Base-by-base conservation (phyloP, 2,888 invertebrate species). In the Protodeltote pygarga region DNA sequence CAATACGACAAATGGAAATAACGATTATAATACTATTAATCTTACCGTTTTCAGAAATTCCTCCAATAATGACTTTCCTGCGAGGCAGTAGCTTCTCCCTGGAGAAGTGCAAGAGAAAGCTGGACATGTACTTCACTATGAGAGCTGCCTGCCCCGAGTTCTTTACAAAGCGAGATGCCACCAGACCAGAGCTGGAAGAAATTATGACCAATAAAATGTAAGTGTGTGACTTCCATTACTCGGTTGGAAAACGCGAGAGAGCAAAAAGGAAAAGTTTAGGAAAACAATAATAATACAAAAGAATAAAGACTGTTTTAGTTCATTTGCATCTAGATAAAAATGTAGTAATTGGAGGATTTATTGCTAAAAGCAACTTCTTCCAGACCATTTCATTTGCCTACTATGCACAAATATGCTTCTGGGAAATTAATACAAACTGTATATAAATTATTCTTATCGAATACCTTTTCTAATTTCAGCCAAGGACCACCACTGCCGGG, bases 61-160 rank as follows among this genome's bases (percentile, higher is more conserved):
- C 91, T 34, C 93, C 95, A 35, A 82, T 97, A 11, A 93, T 95
- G 91, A 96, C 95, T 0, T 96, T 96, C 81, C 92, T 97, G 23
- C 93, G 96, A 19, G 96, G 96, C 24, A 95, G 95, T 81, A 96
- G 96, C 81, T 96, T 96, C 81, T 96, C 96, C 16, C 76, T 96
- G 71, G 96, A 96, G 86, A 96, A 95, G 76, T 95, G 95, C 69
- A 85, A 85, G 82, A 92, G 93, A 67, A 97, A 97, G 79, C 81
- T 97, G 45, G 97, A 97, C 78, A 96, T 96, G 95, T 96, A 96
- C 85, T 96, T 96, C 81, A 96, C 97, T 0, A 96, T 97, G 95
- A 92, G 96, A 35, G 94, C 95, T 1, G 95, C 96, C 1, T 94
- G 95, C 29, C 97, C 97, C 0, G 97, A 97, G 79, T 95, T 97